A percentile compares a stretch with the other conserved stretches of the same genome.
These are phyloP conservation scores for Babylonia areolata DNA, from an alignment of 1,140 invertebrate genomes.

Conservation along the genomic window DNA sequence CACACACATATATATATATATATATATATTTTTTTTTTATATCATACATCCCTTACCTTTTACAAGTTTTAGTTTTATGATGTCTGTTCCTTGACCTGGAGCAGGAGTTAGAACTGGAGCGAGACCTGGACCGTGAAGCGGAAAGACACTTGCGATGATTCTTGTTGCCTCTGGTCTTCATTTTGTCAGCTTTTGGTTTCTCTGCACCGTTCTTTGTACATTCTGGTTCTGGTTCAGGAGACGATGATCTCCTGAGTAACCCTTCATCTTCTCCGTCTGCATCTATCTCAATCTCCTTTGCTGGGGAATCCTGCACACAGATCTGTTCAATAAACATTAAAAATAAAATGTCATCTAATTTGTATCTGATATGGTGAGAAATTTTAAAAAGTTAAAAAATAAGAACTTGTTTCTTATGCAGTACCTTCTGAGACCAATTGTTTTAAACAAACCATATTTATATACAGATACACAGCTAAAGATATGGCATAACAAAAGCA, in stretches of 20 bases:
- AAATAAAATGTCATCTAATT: too few species aligned
- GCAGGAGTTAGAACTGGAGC: constrained; percentile 32
- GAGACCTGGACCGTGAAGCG: constrained; percentile 46
- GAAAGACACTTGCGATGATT: neutral
- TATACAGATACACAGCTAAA: too few species aligned
- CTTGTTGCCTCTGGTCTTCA: constrained; percentile 29
- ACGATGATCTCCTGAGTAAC: constrained; percentile 22
- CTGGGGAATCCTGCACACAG: constrained; percentile 18
- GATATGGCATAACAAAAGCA: too few species aligned
- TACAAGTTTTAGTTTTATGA: neutral
- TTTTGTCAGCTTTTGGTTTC: neutral
- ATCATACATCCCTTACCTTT: constrained; percentile 42
- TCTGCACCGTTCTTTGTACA: neutral
- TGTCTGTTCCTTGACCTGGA: neutral
- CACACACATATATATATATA: neutral
- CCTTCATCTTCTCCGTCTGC: constrained; percentile 35
- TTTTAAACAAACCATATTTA: too few species aligned
- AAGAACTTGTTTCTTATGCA: too few species aligned
- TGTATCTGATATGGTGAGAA: too few species aligned
- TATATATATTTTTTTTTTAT: neutral
- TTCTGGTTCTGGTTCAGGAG: constrained; percentile 22
- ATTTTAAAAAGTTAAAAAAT: too few species aligned
- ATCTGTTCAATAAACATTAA: too few species aligned
- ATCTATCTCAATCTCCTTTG: constrained; percentile 39
- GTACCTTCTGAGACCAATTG: too few species aligned